Conservation (phyloP, 2,797 vertebrate genomes). For the Squalus acanthias region DNA sequence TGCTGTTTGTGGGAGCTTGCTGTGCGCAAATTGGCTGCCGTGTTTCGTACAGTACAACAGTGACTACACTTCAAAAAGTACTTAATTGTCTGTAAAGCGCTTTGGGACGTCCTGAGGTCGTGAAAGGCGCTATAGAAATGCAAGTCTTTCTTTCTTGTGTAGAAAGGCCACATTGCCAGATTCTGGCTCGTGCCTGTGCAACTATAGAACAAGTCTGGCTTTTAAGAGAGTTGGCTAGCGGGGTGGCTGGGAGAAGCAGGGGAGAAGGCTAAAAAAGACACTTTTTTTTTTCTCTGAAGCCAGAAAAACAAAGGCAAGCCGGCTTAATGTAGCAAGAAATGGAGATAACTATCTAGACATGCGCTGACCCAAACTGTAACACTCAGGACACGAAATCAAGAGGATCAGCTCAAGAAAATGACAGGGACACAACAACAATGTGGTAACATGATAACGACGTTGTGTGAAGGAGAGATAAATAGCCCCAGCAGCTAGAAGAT, state of each 20-base stretch:
- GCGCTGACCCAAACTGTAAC: constrained; percentile 39
- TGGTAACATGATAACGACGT: constrained; percentile 50
- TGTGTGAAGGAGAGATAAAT: constrained; percentile 61
- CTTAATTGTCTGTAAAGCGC: neutral
- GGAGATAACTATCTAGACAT: constrained; percentile 11
- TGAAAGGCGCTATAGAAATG: neutral
- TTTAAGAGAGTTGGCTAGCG: neutral
- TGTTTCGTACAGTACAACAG: neutral
- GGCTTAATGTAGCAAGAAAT: neutral
- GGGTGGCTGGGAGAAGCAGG: too few species aligned
- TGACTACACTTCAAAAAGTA: neutral
- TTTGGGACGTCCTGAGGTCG: neutral
- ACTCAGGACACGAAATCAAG: constrained; percentile 42
- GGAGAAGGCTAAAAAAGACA: neutral
- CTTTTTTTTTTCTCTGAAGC: neutral
- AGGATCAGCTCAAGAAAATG: constrained; percentile 41
- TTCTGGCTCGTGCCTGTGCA: neutral
- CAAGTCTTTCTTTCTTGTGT: neutral
- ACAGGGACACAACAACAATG: constrained; percentile 40
- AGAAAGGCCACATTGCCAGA: neutral
- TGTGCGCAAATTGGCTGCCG: neutral
- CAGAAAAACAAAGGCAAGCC: neutral
- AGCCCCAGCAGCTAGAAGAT: constrained; percentile 46
- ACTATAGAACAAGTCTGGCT: neutral
- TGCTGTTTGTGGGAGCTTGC: neutral